phyloP scores from a whole-genome alignment of 1,140 invertebrate species.

The Chironomus striatipennis region DNA sequence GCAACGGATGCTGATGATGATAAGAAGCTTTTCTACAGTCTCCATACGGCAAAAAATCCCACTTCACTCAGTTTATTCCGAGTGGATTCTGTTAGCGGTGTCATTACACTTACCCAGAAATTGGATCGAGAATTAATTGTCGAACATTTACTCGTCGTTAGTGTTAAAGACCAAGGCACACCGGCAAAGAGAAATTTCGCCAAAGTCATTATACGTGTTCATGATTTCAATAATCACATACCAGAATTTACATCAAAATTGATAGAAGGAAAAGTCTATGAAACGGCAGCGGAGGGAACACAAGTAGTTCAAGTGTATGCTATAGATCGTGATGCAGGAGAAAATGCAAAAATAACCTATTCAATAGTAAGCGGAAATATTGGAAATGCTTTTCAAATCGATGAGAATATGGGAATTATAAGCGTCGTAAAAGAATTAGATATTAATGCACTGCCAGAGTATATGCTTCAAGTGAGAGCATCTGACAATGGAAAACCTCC shows the following conservation, averaged over 20 bases:
- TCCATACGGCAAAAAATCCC: conserved; percentile 65
- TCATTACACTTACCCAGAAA: conserved; percentile 56
- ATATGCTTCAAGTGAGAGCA: conserved; percentile 73
- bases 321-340: conserved; percentile 70
- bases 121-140: conserved; percentile 74
- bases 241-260: conserved; percentile 71
- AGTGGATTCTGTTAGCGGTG: conserved; percentile 68
- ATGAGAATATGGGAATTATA: conserved; percentile 66
- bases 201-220: conserved; percentile 67
- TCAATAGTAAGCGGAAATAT: conserved; percentile 77
- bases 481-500: conserved; percentile 69
- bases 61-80: conserved; percentile 68
- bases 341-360: conserved; percentile 71
- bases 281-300: conserved; percentile 63
- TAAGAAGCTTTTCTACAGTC: conserved; percentile 59
- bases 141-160: conserved; percentile 78
- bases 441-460: conserved; percentile 59
- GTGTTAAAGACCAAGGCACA: conserved; percentile 82
- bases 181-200: conserved; percentile 78
- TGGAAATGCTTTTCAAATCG: conserved; percentile 73
- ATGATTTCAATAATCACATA: conserved; percentile 83
- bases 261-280: conserved; percentile 64
- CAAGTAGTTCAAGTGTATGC: conserved; percentile 64
- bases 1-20: conserved; percentile 64
- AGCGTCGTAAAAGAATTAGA: conserved; percentile 66